Base-by-base conservation (phyloP, 2,888 invertebrate species). In the Trichopria drosophilae region DNA sequence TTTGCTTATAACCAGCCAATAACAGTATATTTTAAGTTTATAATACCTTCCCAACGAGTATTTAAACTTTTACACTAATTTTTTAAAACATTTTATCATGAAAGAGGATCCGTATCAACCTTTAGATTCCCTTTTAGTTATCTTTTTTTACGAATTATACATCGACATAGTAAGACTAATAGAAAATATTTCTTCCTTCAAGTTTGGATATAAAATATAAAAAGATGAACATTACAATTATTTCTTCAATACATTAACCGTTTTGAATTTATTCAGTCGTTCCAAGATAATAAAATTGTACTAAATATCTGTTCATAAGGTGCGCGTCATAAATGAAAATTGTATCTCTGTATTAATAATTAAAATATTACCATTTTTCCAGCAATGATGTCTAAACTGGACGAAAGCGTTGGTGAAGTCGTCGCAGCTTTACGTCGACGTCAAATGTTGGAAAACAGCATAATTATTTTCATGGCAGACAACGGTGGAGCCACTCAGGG, bases 381-480 rank as follows among this genome's bases (percentile, higher is more conserved):
- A 88, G 93, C 89, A 7, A 90, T 94, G 85, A 82, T 93, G 1
- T 84, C 88, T 16, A 86, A 86, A 61, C 76, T 96, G 63, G 96
- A 96, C 69, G 84, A 88, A 51, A 88, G 93, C 28, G 83, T 96
- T 0, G 93, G 93, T 0, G 81, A 83, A 26, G 82, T 95, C 10
- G 80, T 92, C 1, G 70, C 80, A 39, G 84, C 88, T 4, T 76
- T 96, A 44, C 77, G 82, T 42, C 71, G 81, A 0, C 83, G 82
- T 50, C 79, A 80, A 2, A 85, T 93, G 76, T 77, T 94, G 57
- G 78, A 90, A 32, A 87, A 94, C 69, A 88, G 92, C 1, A 83
- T 96, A 35, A 81, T 96, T 43, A 75, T 92, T 1, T 96, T 95
- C 70, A 83, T 88, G 60, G 87, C 92, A 9, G 96, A 95, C 71